Conservation (phyloP, 2,113 vertebrate species). For the Pseudopipra pipra region DNA sequence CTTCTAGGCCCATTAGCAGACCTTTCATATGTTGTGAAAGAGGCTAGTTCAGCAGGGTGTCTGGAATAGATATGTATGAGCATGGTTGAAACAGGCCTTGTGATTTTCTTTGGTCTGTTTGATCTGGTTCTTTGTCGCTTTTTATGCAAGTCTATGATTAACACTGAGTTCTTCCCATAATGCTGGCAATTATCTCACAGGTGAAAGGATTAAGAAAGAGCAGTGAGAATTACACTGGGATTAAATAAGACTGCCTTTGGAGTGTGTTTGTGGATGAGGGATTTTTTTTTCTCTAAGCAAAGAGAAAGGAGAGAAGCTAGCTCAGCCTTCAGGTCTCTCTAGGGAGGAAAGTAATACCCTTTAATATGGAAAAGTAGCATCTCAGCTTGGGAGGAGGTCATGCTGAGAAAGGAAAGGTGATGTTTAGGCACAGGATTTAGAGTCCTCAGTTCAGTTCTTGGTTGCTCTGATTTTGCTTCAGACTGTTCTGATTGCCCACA, state of each 20-base stretch:
- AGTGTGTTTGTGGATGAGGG: constrained; percentile 3
- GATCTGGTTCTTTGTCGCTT: constrained; percentile 69
- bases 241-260: constrained; percentile 63
- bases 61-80: constrained; percentile 27
- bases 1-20: background rate
- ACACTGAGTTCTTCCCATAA: constrained; percentile 67
- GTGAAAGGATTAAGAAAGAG: constrained; percentile 75
- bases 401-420: constrained; percentile 18
- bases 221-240: constrained; percentile 64
- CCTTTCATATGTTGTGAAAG: constrained; percentile 23
- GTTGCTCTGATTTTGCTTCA: constrained; percentile 2
- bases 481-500: background rate
- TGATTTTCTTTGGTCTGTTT: constrained; percentile 50
- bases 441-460: background rate
- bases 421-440: background rate
- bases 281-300: background rate
- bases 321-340: constrained; percentile 46
- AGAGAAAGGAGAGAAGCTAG: constrained; percentile 26
- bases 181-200: constrained; percentile 75
- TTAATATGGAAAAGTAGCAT: constrained; percentile 36
- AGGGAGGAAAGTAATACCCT: constrained; percentile 36
- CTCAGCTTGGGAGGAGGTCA: constrained; percentile 6
- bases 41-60: background rate
- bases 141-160: constrained; percentile 73
- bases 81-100: constrained; percentile 57